Evolutionary conservation across 2,888 invertebrate genomes (phyloP).

Genomic region (Phyto melanocephala): DNA sequence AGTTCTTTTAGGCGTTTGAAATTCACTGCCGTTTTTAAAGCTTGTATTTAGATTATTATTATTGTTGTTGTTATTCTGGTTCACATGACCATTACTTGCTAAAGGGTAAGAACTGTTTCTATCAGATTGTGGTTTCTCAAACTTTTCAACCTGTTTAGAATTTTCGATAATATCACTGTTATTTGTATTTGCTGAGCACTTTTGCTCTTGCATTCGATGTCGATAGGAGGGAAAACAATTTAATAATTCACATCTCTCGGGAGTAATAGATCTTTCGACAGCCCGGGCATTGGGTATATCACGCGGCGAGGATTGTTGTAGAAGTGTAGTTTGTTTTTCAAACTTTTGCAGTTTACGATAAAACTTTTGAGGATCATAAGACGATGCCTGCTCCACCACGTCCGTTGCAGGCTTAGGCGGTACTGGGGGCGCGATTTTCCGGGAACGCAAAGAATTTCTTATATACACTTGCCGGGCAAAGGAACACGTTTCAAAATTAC

Average conservation of each 20-base stretch:
- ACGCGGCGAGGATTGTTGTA: constrained; percentile 42
- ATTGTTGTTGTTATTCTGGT: not conserved
- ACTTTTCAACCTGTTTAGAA: constrained; percentile 35
- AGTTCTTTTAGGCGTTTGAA: constrained; percentile 64
- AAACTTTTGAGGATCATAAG: constrained; percentile 70
- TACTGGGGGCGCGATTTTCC: constrained; percentile 63
- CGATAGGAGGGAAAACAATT: constrained; percentile 68
- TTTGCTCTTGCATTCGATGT: constrained; percentile 48
- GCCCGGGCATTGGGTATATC: constrained; percentile 6
- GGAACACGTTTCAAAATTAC: constrained; percentile 49
- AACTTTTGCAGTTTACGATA: constrained; percentile 70
- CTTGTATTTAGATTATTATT: not conserved
- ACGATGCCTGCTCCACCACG: not conserved
- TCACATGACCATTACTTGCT: not conserved
- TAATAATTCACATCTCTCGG: constrained; percentile 70
- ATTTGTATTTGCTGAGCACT: not conserved
- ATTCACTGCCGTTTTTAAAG: constrained; percentile 13
- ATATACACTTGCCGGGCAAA: constrained; percentile 50
- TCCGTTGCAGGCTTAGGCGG: constrained; percentile 67
- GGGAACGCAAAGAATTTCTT: constrained; percentile 53
- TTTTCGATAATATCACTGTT: constrained; percentile 48
- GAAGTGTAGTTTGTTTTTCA: constrained; percentile 67
- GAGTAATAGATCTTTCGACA: constrained; percentile 61
- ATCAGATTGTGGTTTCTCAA: not conserved
- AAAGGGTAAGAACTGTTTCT: not conserved